A percentile compares a stretch with the other conserved stretches of the same genome.
These are phyloP conservation scores for Cactoblastis cactorum DNA, from an alignment of 2,888 invertebrate genomes.

Conservation along the genomic window DNA sequence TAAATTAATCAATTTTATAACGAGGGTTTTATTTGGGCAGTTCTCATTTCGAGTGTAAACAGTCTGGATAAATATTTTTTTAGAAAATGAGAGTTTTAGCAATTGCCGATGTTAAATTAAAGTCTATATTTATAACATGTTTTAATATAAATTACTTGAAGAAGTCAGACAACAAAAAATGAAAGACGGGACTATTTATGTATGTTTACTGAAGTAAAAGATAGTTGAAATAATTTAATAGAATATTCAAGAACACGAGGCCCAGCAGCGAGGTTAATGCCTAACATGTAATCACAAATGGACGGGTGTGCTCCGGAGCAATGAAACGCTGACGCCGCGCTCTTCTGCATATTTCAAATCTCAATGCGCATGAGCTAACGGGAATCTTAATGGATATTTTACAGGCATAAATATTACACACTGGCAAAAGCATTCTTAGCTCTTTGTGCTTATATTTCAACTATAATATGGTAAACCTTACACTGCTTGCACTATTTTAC, in stretches of 20 bases:
- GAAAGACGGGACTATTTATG: too few relatives aligned
- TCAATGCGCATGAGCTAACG: background rate
- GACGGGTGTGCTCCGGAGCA: conserved; percentile 1
- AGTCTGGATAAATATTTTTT: background rate
- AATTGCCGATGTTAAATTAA: too few relatives aligned
- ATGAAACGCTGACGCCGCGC: background rate
- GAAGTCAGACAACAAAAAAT: too few relatives aligned
- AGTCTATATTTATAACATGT: too few relatives aligned
- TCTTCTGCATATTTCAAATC: background rate
- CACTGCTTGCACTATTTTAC: too few relatives aligned
- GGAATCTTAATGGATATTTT: background rate
- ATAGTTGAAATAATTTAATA: background rate
- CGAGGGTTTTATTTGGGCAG: background rate
- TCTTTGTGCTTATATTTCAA: too few relatives aligned
- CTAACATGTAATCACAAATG: background rate
- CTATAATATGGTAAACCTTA: too few relatives aligned
- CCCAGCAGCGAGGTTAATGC: background rate
- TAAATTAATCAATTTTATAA: conserved; percentile 18
- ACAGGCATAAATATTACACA: background rate
- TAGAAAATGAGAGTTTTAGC: too few relatives aligned
- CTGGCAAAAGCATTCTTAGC: too few relatives aligned
- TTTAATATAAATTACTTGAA: too few relatives aligned
- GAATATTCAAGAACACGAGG: background rate
- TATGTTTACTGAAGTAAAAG: too few relatives aligned
- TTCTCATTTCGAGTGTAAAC: too few relatives aligned